A percentile compares a stretch with the other conserved stretches of the same genome.
phyloP scores from a whole-genome alignment of 2,113 vertebrate species.

The Chauna torquata region DNA sequence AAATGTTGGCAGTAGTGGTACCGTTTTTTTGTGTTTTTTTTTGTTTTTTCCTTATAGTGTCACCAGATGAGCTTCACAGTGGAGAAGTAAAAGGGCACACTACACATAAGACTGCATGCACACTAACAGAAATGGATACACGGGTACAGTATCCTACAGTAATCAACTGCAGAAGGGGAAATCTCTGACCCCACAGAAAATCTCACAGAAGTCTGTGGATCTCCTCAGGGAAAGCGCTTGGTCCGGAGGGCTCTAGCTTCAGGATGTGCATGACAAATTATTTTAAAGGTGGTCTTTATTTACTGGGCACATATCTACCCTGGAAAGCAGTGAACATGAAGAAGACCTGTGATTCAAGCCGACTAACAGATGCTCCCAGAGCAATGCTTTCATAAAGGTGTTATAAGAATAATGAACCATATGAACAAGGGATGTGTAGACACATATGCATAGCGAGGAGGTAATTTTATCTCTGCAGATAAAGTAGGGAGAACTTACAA shows the following conservation, averaged over 20 bases:
- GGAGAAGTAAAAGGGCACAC: background rate
- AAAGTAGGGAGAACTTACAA: background rate
- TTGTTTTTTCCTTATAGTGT: background rate
- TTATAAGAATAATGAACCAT: background rate
- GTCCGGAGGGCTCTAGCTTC: background rate
- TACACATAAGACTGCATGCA: background rate
- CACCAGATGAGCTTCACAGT: background rate
- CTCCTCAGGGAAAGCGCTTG: background rate
- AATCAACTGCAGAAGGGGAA: background rate
- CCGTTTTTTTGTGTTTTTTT: background rate
- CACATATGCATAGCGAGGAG: background rate
- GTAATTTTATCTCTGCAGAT: background rate
- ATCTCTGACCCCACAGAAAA: background rate
- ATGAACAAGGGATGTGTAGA: background rate
- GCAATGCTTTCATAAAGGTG: background rate
- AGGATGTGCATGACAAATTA: background rate
- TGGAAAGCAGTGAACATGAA: background rate
- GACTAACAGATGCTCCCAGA: background rate
- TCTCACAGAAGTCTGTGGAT: background rate
- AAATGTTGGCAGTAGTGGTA: background rate
- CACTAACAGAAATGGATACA: background rate
- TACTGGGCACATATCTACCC: background rate
- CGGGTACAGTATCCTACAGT: background rate
- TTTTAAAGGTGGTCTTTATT: background rate
- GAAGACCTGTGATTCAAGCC: background rate